Evolutionary conservation across 2,113 vertebrate species (phyloP), one percentile per base, ranked within the genome.

Genomic region (Eclectus roratus): DNA sequence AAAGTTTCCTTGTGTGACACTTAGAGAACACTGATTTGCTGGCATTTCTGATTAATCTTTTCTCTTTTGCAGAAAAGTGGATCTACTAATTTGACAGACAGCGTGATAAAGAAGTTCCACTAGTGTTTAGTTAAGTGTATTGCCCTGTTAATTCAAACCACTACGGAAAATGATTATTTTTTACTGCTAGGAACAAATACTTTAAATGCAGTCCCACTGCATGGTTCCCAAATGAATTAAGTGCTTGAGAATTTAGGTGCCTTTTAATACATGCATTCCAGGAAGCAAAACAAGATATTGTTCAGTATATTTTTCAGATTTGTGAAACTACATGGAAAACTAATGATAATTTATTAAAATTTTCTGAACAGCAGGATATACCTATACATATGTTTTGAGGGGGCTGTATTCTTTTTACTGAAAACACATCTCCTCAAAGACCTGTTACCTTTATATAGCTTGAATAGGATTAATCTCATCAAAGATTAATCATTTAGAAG

Each of bases 21-120:
- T 69, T 88, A 63, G 18, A 92, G 14, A 65, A 28, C 7, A 29
- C 4, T 72, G 39, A 39, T 91, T 79, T 85, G 4, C 41, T 92
- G 44, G 41, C 63, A 63, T 93, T 91, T 85, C 89, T 97, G 61
- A 96, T 71, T 8, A 60, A 23, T 76, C 25, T 97, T 95, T 91
- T 95, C 84, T 96, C 43, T 91, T 69, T 98, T 98, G 80, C 97
- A 98, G 98, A 97, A 88, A 98, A 98, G 73, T 98, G 98, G 98
- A 97, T 96, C 95, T 97, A 97, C 53, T 98, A 96, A 96, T 71
- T 81, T 79, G 81, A 69, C 56, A 69, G 23, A 61, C 53, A 82
- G 4, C 52, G 86, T 60, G 87, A 96, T 43, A 76, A 96, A 88
- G 95, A 96, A 49, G 58, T 35, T 83, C 73, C 47, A 47, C 29